Base-by-base conservation (phyloP, 2,797 vertebrate genomes). In the Syndactyla subalaris region DNA sequence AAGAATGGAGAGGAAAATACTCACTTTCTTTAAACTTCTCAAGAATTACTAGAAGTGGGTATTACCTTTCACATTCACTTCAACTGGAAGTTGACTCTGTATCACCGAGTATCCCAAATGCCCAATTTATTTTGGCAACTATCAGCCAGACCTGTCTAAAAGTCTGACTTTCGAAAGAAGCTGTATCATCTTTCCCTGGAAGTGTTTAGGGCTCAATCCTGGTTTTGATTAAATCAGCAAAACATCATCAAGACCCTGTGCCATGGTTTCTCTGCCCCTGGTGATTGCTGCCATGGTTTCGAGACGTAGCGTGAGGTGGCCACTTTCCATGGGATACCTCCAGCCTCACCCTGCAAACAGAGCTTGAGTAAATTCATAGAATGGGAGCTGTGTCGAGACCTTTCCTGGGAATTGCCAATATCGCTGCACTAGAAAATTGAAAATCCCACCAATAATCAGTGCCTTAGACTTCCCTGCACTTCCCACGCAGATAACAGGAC, bases 121-220 rank as follows among this genome's bases (percentile, higher is more conserved):
- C 62, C 48, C 65, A 15, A 46, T 49, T 91, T 26, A 59, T 62
- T 93, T 73, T 55, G 71, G 89, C 63, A 78, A 16, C 55, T 7
- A 51, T 84, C 77, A 88, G 71, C 88, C 71, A 67, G 39, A 85
- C n/a, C 55, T 23, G 43, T 55, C 73, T 85, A 73, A 84, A 93
- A 51, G 38, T 49, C 78, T 54, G n/a, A 80, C 36, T 83, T 86
- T 78, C 70, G 62, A 80, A 84, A 78, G 43, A 65, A 74, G 36
- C 36, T 68, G 49, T 39, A 65, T 77, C 57, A 45, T 49, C 68
- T 57, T 63, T 77, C 34, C 54, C 46, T 67, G 5, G 16, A 46
- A 83, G n/a, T 17, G n/a, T 59, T 75, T 48, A 63, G 72, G 49
- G 66, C 52, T 85, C 61, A 61, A 3, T 36, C 52, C 61, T 18